These are phyloP conservation scores for Thinocorus orbignyianus DNA, from an alignment of 2,113 vertebrate species.

Conservation along the genomic window DNA sequence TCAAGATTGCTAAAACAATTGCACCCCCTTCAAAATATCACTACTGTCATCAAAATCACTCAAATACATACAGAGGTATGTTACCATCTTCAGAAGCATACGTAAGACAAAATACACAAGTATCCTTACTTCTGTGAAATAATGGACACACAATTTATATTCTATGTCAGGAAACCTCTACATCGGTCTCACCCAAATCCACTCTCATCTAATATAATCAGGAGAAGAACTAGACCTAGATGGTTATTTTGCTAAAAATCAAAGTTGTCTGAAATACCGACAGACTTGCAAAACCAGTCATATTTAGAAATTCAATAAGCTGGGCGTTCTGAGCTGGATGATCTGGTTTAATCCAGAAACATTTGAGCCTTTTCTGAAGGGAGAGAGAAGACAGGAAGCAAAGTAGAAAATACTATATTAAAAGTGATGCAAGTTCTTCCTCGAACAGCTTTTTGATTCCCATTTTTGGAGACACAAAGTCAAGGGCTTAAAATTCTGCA, in stretches of 20 bases:
- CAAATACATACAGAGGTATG: neutral
- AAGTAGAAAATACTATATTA: neutral
- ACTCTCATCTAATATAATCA: neutral
- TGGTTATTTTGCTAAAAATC: neutral
- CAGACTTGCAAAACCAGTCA: neutral
- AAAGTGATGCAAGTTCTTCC: neutral
- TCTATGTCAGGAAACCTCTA: neutral
- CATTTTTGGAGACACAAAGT: neutral
- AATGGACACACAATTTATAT: neutral
- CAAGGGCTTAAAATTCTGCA: neutral
- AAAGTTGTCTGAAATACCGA: neutral
- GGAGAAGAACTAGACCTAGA: neutral
- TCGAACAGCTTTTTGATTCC: neutral
- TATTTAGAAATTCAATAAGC: neutral
- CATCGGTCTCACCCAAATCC: neutral
- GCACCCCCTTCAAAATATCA: neutral
- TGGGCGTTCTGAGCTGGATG: neutral
- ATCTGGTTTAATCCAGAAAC: neutral
- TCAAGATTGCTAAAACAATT: neutral
- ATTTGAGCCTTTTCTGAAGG: neutral
- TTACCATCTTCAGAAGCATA: neutral
- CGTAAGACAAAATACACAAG: rapidly evolving
- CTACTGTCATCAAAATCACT: neutral
- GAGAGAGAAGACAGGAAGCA: neutral
- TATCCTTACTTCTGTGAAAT: neutral